phyloP scores from a whole-genome alignment of 1,140 invertebrate species.

The Tetramorium alpestre region DNA sequence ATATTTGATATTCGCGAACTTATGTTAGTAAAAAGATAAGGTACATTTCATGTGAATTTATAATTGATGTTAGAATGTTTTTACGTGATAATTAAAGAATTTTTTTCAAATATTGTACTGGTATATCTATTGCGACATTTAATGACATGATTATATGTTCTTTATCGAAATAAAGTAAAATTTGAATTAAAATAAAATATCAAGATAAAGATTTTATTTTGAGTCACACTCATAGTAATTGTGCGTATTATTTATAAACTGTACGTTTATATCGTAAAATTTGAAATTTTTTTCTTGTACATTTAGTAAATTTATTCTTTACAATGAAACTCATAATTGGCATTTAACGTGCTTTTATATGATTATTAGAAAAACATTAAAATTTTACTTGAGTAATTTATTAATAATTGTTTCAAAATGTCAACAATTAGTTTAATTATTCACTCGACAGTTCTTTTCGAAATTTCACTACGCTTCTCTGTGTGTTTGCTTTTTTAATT shows the following conservation, averaged over 20 bases:
- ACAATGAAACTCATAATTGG: slow-evolving; percentile 24
- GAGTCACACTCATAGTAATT: background rate
- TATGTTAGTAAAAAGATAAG: slow-evolving; percentile 3
- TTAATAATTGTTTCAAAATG: slow-evolving; percentile 52
- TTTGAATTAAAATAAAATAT: background rate
- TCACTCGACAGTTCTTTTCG: slow-evolving; percentile 18
- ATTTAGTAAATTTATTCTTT: slow-evolving; percentile 2
- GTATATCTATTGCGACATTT: background rate
- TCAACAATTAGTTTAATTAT: slow-evolving; percentile 56
- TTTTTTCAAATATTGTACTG: background rate
- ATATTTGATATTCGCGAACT: background rate
- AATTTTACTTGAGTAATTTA: slow-evolving; percentile 30
- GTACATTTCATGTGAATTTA: too few species aligned
- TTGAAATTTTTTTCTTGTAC: background rate
- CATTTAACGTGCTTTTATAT: slow-evolving; percentile 12
- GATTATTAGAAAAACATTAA: slow-evolving; percentile 40
- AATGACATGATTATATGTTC: slow-evolving; percentile 13
- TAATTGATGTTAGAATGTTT: slow-evolving; percentile 15
- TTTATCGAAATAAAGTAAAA: background rate
- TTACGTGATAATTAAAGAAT: background rate
- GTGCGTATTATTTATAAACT: background rate
- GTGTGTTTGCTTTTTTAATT: background rate
- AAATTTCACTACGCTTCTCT: slow-evolving; percentile 9
- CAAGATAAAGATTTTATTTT: background rate
- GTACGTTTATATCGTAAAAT: background rate